Conservation (phyloP, 2,797 vertebrate species). For the Amphiprion clarkii region DNA sequence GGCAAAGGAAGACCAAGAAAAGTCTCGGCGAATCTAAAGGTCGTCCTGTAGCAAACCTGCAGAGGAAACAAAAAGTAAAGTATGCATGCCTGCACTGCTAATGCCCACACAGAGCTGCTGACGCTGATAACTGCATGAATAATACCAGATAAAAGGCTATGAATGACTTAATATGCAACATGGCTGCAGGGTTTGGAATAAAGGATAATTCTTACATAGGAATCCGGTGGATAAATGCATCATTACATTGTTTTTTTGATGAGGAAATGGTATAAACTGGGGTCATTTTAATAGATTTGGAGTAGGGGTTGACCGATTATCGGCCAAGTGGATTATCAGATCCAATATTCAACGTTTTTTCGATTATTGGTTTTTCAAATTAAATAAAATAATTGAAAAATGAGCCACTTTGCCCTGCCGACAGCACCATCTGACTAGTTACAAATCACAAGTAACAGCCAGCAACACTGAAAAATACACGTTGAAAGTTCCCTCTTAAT, state of each 20-base stretch:
- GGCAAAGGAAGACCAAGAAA: constrained; percentile 48
- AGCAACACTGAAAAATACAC: no score
- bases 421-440: no score
- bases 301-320: not conserved
- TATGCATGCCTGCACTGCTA: constrained; percentile 4
- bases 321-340: no score
- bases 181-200: constrained; percentile 26
- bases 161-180: constrained; percentile 4
- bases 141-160: constrained; percentile 28
- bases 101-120: constrained; percentile 28
- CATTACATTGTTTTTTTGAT: not conserved
- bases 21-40: constrained; percentile 23
- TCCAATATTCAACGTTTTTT: no score
- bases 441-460: no score
- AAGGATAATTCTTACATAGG: no score
- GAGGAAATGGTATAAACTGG: not conserved
- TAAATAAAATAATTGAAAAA: no score
- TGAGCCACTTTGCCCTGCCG: no score
- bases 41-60: constrained; percentile 34
- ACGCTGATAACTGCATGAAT: constrained; percentile 31
- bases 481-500: no score
- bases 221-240: not conserved
- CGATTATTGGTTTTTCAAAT: no score
- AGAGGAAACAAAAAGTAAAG: constrained; percentile 33
- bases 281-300: not conserved